Percentiles rank a stretch among this genome's conserved stretches.
Evolutionary conservation across 2,113 vertebrate species (phyloP).

Genomic region (Amphilophus citrinellus): DNA sequence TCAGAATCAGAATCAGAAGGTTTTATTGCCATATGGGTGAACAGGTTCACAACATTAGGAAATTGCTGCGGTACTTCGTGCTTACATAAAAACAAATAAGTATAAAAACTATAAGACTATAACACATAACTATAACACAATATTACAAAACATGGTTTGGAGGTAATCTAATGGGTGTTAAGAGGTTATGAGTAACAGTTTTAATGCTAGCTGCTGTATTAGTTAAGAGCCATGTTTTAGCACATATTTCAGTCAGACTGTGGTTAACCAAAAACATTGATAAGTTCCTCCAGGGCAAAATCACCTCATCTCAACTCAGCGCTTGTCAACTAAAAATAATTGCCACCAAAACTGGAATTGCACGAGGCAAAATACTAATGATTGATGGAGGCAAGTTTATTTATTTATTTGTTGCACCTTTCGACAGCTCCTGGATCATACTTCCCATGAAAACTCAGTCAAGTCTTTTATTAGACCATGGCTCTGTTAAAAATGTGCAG

Average conservation of each 20-base stretch:
- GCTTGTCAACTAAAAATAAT: not conserved
- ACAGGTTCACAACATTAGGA: too few relatives aligned
- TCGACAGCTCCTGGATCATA: not conserved
- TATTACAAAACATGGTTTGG: not conserved
- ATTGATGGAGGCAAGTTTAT: not conserved
- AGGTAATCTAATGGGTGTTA: not conserved
- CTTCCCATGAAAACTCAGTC: too few relatives aligned
- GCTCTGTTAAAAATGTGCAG: not conserved
- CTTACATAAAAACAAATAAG: too few relatives aligned
- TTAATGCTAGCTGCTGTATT: not conserved
- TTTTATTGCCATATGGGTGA: too few relatives aligned
- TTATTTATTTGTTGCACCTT: not conserved
- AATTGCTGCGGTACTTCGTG: too few relatives aligned
- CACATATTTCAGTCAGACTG: not conserved
- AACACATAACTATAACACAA: too few relatives aligned
- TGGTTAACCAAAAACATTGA: not conserved
- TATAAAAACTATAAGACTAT: too few relatives aligned
- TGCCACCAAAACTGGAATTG: not conserved
- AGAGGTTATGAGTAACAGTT: not conserved
- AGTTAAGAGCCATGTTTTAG: fast-evolving
- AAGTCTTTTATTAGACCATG: not conserved
- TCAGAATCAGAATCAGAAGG: too few relatives aligned
- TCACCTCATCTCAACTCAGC: not conserved
- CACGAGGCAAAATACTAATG: not conserved
- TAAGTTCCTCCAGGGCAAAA: not conserved